These are phyloP conservation scores for Psittacus erithacus DNA, from an alignment of 2,113 vertebrate genomes.

Conservation along the genomic window DNA sequence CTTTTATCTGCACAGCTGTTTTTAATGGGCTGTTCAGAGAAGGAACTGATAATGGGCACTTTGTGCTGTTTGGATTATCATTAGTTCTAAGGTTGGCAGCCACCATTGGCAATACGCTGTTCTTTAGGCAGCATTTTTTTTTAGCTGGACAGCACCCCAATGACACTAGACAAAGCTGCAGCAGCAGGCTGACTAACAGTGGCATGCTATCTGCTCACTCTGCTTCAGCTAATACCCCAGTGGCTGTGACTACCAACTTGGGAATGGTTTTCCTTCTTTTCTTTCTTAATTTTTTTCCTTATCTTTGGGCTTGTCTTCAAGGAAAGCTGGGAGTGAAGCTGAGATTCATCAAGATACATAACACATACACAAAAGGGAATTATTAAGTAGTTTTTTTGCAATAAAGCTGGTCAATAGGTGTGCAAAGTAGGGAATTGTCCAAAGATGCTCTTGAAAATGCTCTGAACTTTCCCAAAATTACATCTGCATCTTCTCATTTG, in stretches of 20 bases:
- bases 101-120: slow-evolving; percentile 59
- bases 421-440: not conserved
- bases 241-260: not conserved
- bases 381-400: not conserved
- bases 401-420: not conserved
- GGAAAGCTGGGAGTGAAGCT: not conserved
- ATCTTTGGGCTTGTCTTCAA: not conserved
- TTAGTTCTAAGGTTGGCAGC: slow-evolving; percentile 65
- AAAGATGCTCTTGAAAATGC: not conserved
- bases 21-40: slow-evolving; percentile 71
- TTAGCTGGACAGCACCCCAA: slow-evolving; percentile 56
- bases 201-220: not conserved
- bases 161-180: slow-evolving; percentile 47
- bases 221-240: not conserved
- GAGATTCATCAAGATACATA: not conserved
- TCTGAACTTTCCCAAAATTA: not conserved
- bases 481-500: not conserved
- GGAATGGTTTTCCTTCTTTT: not conserved
- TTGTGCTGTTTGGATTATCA: slow-evolving; percentile 72
- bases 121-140: slow-evolving; percentile 53
- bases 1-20: slow-evolving; percentile 75
- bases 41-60: slow-evolving; percentile 72
- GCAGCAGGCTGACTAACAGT: not conserved
- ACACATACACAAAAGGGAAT: not conserved
- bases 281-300: not conserved